These are phyloP conservation scores for Hypomecis atomaria DNA, from an alignment of 2,888 invertebrate species.

Conservation along the genomic window DNA sequence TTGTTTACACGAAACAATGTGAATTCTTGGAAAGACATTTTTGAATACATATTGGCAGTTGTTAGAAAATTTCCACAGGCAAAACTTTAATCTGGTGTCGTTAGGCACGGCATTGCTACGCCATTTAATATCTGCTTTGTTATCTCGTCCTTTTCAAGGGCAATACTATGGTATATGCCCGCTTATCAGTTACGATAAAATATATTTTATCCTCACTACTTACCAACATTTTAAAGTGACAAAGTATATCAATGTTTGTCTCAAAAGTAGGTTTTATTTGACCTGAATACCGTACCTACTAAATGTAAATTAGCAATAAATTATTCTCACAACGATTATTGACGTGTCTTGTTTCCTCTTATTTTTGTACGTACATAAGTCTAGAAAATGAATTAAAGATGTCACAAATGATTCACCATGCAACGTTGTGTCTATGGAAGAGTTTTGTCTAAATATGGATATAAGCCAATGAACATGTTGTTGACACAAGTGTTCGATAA, in stretches of 20 bases:
- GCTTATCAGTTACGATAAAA: conserved; percentile 23
- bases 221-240: not conserved
- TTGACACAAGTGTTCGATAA: conserved; percentile 14
- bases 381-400: conserved; percentile 7
- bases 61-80: conserved; percentile 42
- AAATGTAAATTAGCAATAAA: conserved; percentile 15
- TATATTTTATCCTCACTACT: conserved; percentile 6
- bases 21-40: conserved; percentile 10
- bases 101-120: conserved; percentile 30
- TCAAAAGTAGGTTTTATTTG: not conserved
- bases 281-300: conserved; percentile 19
- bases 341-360: conserved; percentile 13
- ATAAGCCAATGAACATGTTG: conserved; percentile 3
- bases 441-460: conserved; percentile 9
- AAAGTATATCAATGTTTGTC: conserved; percentile 9
- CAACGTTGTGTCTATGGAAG: conserved; percentile 4
- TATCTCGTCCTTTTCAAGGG: conserved; percentile 60
- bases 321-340: conserved; percentile 14
- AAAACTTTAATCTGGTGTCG: conserved; percentile 46
- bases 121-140: conserved; percentile 36
- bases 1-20: conserved; percentile 19
- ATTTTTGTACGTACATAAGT: not conserved
- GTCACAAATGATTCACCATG: conserved; percentile 15
- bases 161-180: conserved; percentile 55
- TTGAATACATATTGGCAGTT: conserved; percentile 6